phyloP scores from a whole-genome alignment of 2,797 vertebrate species.

The Characodon lateralis region DNA sequence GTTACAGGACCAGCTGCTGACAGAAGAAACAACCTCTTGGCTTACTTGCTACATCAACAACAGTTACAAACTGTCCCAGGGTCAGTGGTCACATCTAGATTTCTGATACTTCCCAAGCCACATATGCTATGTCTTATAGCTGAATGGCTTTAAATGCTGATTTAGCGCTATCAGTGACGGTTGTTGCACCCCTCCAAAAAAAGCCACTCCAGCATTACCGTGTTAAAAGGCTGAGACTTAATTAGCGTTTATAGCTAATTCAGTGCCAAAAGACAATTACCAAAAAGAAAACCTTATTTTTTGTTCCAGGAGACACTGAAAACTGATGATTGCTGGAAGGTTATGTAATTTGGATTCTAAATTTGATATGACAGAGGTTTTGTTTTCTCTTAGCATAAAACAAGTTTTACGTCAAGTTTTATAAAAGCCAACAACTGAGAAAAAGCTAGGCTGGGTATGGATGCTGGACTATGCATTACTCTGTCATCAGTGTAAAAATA shows the following conservation, averaged over 20 bases:
- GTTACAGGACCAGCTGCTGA: constrained; percentile 15
- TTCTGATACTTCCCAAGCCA: background rate
- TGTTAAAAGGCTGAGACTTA: background rate
- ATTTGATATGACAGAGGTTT: too few relatives aligned
- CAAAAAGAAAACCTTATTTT: background rate
- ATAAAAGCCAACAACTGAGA: background rate
- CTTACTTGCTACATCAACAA: background rate
- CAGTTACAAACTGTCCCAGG: background rate
- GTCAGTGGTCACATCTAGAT: background rate
- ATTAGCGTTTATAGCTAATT: background rate
- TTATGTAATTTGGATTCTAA: too few relatives aligned
- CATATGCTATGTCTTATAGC: background rate
- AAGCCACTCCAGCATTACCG: background rate
- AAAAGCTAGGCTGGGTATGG: background rate
- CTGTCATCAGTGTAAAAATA: background rate
- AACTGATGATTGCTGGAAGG: too few relatives aligned
- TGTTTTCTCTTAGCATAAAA: background rate
- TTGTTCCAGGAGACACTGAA: background rate
- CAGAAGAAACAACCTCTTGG: constrained; percentile 12
- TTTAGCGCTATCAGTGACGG: background rate
- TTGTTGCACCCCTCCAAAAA: background rate
- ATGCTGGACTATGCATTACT: background rate
- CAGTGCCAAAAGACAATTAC: background rate
- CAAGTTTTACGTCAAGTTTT: background rate
- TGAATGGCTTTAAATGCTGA: background rate